Evolutionary conservation across 1,140 invertebrate genomes (phyloP).

Genomic region (Tetragnatha versicolor): DNA sequence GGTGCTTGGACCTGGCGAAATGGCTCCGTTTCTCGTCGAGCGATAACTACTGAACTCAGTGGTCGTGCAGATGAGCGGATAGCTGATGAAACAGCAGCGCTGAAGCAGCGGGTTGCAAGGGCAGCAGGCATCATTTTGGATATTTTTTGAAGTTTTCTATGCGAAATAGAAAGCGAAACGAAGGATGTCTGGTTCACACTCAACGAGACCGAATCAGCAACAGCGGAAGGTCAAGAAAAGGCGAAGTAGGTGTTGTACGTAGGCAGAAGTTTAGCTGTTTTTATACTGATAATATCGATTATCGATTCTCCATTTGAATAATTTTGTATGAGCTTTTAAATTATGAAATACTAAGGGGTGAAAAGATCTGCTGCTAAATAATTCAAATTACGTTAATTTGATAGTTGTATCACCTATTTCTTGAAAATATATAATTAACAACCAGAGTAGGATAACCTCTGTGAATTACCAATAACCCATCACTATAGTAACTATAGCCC

Average conservation of each 20-base stretch:
- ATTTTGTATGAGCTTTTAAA: neutral
- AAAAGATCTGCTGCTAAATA: neutral
- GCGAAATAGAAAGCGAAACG: neutral
- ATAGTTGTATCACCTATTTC: no score
- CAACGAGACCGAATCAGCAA: neutral
- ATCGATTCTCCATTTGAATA: neutral
- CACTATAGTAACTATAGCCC: no score
- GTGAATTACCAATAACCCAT: no score
- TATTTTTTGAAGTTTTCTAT: neutral
- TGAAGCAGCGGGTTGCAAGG: slow-evolving; percentile 4
- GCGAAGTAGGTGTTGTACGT: slow-evolving; percentile 48
- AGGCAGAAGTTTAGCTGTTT: slow-evolving; percentile 11
- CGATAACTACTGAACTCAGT: slow-evolving; percentile 19
- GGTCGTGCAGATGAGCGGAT: slow-evolving; percentile 35
- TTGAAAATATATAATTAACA: no score
- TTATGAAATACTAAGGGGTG: neutral
- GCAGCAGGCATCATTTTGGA: slow-evolving; percentile 42
- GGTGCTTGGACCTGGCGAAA: slow-evolving; percentile 10
- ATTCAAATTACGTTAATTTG: no score
- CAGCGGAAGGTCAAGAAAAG: slow-evolving; percentile 45
- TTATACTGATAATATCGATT: neutral
- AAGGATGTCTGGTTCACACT: neutral
- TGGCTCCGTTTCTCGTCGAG: slow-evolving; percentile 30
- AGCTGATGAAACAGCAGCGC: slow-evolving; percentile 34
- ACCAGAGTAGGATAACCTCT: no score